Evolutionary conservation across 2,113 vertebrate genomes (phyloP), one percentile per base, ranked within the genome.

Genomic region (Sturnus vulgaris): DNA sequence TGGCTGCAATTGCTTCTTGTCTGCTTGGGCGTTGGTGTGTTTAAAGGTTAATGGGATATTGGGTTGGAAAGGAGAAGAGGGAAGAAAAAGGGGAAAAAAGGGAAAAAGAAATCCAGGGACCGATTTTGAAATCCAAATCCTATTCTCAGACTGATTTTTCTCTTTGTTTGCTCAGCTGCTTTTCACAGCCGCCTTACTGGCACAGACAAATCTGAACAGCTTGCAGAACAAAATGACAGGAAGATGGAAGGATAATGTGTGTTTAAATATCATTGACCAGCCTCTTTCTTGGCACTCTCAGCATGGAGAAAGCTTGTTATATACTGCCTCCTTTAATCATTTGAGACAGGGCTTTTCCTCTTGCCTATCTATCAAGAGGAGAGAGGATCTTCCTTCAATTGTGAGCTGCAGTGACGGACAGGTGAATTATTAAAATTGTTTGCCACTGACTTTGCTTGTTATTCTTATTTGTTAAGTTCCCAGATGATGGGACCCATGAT

Each of bases 341-440:
- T 91, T 92, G 73, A 86, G 94, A 95, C 94, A 96, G 77, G 76
- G 35, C 72, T 95, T 92, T 96, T 95, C 77, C 88, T 94, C 59
- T 72, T 92, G 82, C 81, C 90, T 94, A 63, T 93, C 94, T 71
- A 79, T 95, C 95, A 90, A 80, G 24, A 86, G 46, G 90, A 93
- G 90, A 82, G 50, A 95, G 59, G 75, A 71, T 91, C 91, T 96
- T 94, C 80, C 65, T 90, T 63, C 68, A 46, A n/a, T 88, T 94
- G 86, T 85, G 93, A 92, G 88, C 35, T 52, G 86, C 59, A 95
- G 57, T 96, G 96, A 97, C 0, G 28, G 94, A 90, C 77, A 85
- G 75, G 78, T 97, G 96, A 97, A 97, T 97, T 96, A 98, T 97
- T 97, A 95, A 97, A 88, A 86, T 71, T 92, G 85, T 92, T 97